A percentile compares a stretch with the other conserved stretches of the same genome.
phyloP scores from a whole-genome alignment of 2,888 invertebrate genomes.

The Campoletis raptor region DNA sequence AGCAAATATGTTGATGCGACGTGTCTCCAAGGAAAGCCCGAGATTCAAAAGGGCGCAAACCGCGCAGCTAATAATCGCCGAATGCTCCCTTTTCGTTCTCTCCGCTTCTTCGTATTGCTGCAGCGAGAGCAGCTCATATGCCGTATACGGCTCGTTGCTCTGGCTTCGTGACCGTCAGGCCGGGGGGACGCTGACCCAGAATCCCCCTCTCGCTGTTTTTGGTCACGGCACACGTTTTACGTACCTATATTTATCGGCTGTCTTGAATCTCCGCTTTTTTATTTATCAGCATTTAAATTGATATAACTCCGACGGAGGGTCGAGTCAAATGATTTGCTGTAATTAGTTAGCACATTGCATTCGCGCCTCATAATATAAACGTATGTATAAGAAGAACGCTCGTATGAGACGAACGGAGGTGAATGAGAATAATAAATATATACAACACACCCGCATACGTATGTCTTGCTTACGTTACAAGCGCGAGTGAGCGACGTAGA shows the following conservation, averaged over 20 bases:
- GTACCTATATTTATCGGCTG: neutral
- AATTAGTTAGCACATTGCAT: neutral
- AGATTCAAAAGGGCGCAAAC: neutral
- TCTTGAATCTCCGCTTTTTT: neutral
- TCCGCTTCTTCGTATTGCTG: neutral
- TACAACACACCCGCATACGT: constrained; percentile 16
- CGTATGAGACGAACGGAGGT: constrained; percentile 40
- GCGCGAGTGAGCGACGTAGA: neutral
- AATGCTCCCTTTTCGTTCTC: neutral
- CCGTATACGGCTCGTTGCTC: constrained; percentile 48
- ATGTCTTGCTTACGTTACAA: constrained; percentile 33
- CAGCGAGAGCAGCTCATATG: constrained; percentile 62
- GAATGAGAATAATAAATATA: constrained; percentile 55
- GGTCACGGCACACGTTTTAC: neutral
- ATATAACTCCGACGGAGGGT: neutral
- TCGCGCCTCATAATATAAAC: no score
- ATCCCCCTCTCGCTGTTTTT: constrained; percentile 71
- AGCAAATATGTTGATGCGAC: neutral
- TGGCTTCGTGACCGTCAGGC: constrained; percentile 80
- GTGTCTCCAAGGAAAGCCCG: neutral
- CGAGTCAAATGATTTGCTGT: no score
- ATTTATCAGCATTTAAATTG: neutral
- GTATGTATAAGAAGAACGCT: no score
- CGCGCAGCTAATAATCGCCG: neutral
- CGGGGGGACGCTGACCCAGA: constrained; percentile 83